Evolutionary conservation across 2,113 vertebrate genomes (phyloP), one percentile per base, ranked within the genome.

Genomic region (Embiotoca jacksoni): DNA sequence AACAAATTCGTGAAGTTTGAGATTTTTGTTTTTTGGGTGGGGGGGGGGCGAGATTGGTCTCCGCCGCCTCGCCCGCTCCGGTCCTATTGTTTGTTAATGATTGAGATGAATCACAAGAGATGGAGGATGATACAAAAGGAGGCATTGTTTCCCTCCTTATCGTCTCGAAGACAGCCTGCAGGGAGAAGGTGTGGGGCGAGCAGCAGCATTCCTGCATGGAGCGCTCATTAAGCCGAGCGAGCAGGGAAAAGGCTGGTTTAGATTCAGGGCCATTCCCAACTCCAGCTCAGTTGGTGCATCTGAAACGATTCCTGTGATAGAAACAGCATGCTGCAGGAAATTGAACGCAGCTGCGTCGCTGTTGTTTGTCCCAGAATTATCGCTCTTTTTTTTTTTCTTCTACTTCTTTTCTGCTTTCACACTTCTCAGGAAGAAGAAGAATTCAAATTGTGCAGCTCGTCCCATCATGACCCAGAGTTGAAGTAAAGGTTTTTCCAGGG

Each of bases 261-360:
- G 75, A 91, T 93, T 92, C 86, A 89, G 63, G 78, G 82, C 80
- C 89, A 80, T 90, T 84, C 88, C 62, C 78, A 82, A 84, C 64
- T 88, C 79, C 83, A 23, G 71, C 71, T 82, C 85, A 50, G 54
- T 78, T 61, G 83, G 47, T 82, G 90, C 71, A 88, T 90, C 87
- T 89, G 84, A 88, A 83, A 80, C 72, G 87, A 88, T 72, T 23
- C 88, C 83, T 71, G 64, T 90, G 91, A 92, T 92, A 65, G 88
- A 88, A 92, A 89, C 83, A 84, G 85, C 90, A 89, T 89, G 89
- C 69, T 44, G 66, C 72, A 90, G 92, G 90, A 93, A 92, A 93
- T 93, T 86, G 80, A 92, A 89, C 50, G 71, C 91, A 92, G 90
- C 90, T 92, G 91, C 81, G 63, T 69, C 64, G 52, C 72, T 75